Evolutionary conservation across 2,797 vertebrate species (phyloP).

Genomic region (Galago senegalensis): DNA sequence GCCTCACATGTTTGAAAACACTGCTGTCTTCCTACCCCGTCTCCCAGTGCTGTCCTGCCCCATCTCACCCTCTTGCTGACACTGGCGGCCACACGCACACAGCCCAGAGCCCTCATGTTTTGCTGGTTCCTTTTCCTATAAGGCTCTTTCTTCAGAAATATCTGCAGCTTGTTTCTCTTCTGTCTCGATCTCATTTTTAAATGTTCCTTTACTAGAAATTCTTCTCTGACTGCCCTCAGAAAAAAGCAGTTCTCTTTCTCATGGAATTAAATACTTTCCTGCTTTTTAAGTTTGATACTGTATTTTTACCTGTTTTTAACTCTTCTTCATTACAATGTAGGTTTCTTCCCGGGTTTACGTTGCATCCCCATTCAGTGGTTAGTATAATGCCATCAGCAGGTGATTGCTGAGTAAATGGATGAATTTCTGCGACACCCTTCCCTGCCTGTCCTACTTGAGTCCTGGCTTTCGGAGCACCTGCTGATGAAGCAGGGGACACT

Average conservation of each 20-base stretch:
- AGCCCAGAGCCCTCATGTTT: neutral
- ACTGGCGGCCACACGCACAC: neutral
- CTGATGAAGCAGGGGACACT: neutral
- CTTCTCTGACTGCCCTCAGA: neutral
- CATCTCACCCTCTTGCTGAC: neutral
- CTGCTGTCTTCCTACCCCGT: neutral
- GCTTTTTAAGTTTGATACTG: neutral
- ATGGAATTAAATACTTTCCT: neutral
- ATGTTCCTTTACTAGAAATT: neutral
- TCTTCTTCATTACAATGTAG: neutral
- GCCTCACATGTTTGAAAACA: neutral
- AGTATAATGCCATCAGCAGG: neutral
- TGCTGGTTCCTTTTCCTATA: neutral
- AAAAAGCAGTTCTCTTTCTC: neutral
- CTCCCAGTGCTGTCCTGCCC: neutral
- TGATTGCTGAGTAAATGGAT: neutral
- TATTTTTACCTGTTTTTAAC: neutral
- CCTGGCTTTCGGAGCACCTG: neutral
- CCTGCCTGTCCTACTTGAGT: neutral
- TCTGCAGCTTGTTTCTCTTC: neutral
- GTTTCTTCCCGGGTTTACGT: neutral
- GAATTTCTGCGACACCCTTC: neutral
- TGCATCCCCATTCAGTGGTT: neutral
- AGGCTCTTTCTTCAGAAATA: neutral
- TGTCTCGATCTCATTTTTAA: neutral